Conservation (phyloP, 2,797 vertebrate genomes). For the Bradypodion pumilum region DNA sequence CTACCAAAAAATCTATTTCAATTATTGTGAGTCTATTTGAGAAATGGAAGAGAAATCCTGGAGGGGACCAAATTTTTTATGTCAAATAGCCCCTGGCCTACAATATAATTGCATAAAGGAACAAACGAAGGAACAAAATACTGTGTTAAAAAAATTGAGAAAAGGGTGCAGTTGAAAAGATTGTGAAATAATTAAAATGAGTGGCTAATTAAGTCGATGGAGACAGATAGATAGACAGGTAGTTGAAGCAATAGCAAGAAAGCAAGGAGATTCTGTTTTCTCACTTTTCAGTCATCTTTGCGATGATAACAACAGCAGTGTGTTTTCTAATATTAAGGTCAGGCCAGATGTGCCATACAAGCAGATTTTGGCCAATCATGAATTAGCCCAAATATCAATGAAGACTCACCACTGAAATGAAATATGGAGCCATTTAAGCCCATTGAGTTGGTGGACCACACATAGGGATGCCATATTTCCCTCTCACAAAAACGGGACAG, state of each 20-base stretch:
- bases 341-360: background rate
- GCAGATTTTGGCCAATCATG: background rate
- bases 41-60: constrained; percentile 72
- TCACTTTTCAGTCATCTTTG: background rate
- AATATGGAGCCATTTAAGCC: background rate
- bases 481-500: no score
- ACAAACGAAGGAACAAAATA: no score
- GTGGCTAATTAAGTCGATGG: background rate
- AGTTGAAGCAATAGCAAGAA: background rate
- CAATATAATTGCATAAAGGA: no score
- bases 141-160: constrained; percentile 63
- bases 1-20: constrained; percentile 71
- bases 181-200: background rate
- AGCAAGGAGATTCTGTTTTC: background rate
- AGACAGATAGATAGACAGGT: no score
- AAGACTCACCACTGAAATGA: background rate
- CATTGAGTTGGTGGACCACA: background rate
- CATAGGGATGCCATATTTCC: background rate
- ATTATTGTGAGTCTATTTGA: constrained; percentile 70
- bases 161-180: constrained; percentile 64
- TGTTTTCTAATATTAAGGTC: background rate
- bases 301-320: background rate
- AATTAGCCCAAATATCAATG: background rate
- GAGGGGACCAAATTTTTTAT: constrained; percentile 62
- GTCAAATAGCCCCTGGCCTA: constrained; percentile 70